A percentile compares a stretch with the other conserved stretches of the same genome.
Evolutionary conservation across 1,140 invertebrate species (phyloP).

Genomic region (Trichogramma pretiosum): DNA sequence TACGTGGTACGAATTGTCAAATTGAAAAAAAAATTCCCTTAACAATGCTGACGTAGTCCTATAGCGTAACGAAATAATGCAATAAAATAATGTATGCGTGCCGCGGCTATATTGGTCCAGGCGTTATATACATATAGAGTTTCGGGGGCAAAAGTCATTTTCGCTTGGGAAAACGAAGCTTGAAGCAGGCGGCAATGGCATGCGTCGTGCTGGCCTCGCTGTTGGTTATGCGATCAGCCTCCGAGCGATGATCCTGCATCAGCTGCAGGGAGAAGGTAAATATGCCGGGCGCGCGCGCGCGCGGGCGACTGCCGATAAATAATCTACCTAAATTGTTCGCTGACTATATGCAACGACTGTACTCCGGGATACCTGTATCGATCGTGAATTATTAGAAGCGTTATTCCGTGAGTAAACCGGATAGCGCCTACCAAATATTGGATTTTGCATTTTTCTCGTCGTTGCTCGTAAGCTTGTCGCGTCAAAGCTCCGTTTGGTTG

Average conservation of each 20-base stretch:
- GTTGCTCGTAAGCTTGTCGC: not conserved
- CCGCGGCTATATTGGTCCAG: too few species aligned
- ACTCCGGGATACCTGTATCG: not conserved
- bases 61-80: slow-evolving; percentile 21
- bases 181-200: slow-evolving; percentile 9
- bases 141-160: slow-evolving; percentile 14
- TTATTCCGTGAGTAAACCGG: slow-evolving; percentile 4
- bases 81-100: too few species aligned
- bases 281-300: not conserved
- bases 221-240: not conserved
- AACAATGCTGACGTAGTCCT: too few species aligned
- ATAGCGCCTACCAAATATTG: slow-evolving; percentile 8
- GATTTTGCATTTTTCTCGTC: slow-evolving; percentile 3
- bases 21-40: too few species aligned
- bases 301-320: not conserved
- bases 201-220: not conserved
- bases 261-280: slow-evolving; percentile 7
- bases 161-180: slow-evolving; percentile 5
- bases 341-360: too few species aligned
- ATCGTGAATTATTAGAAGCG: slow-evolving; percentile 12
- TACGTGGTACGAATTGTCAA: too few species aligned
- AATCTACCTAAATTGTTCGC: not conserved
- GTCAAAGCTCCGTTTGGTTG: too few species aligned
- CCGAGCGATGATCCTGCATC: not conserved
- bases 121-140: too few species aligned